A percentile compares a stretch with the other conserved stretches of the same genome.
Conservation (phyloP, 2,797 vertebrate genomes). For the Siniperca undulata region DNA sequence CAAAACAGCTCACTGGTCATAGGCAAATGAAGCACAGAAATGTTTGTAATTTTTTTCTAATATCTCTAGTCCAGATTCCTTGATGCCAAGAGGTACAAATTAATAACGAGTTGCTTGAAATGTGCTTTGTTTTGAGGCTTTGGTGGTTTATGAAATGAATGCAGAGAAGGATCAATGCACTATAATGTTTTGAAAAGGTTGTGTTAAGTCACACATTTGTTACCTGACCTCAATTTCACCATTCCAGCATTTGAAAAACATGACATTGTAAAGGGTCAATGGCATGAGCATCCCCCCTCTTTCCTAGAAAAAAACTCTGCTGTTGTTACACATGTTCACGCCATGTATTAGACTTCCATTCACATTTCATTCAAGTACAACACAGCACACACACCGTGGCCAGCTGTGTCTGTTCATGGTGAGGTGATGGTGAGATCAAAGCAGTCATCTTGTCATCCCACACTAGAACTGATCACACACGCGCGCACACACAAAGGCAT, state of each 20-base stretch:
- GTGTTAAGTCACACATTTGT: conserved; percentile 1
- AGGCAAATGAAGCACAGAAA: conserved; percentile 3
- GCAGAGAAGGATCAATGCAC: not conserved
- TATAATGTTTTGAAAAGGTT: conserved; percentile 8
- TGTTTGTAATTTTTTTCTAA: not conserved
- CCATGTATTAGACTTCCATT: conserved; percentile 10
- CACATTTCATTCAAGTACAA: conserved; percentile 24
- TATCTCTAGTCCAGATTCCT: not conserved
- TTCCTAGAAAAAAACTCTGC: not conserved
- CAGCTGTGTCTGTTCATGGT: conserved; percentile 67
- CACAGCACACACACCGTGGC: conserved; percentile 17
- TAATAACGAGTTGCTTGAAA: conserved; percentile 11
- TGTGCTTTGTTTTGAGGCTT: conserved; percentile 20
- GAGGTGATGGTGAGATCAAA: conserved; percentile 77
- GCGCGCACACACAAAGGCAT: conserved; percentile 30
- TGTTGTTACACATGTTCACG: not conserved
- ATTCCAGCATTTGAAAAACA: conserved; percentile 8
- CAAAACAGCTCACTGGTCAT: conserved; percentile 11
- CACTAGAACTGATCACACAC: conserved; percentile 58
- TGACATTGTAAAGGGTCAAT: conserved; percentile 9
- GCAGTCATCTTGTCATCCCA: conserved; percentile 63
- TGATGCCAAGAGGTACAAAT: conserved; percentile 8
- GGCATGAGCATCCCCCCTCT: not conserved
- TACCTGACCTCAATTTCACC: not conserved
- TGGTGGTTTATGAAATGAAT: conserved; percentile 23